Conservation (phyloP, 2,888 invertebrate species). For the Ormia ochracea region DNA sequence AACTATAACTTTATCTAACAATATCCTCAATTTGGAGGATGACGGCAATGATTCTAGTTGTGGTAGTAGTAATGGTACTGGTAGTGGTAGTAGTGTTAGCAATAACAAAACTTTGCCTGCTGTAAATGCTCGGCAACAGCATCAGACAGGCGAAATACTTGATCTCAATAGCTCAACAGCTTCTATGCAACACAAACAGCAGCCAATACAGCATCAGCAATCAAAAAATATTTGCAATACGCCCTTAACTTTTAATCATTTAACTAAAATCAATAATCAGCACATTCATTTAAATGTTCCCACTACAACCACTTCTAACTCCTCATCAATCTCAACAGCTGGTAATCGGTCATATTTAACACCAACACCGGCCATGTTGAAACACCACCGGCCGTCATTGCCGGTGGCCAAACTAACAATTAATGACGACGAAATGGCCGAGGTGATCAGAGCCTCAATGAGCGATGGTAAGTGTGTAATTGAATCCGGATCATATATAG, state of each 20-base stretch:
- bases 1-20: conserved; percentile 51
- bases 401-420: conserved; percentile 73
- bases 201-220: conserved; percentile 32
- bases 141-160: conserved; percentile 39
- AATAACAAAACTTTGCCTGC: conserved; percentile 20
- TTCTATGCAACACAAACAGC: conserved; percentile 37
- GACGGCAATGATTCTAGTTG: neutral
- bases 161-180: conserved; percentile 46
- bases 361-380: conserved; percentile 54
- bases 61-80: conserved; percentile 13
- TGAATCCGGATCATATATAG: no score
- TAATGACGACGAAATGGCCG: conserved; percentile 74
- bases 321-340: conserved; percentile 23
- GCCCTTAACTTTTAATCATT: conserved; percentile 67
- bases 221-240: conserved; percentile 58
- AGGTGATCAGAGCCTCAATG: conserved; percentile 74
- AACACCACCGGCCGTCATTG: conserved; percentile 73
- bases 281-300: conserved; percentile 54
- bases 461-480: conserved; percentile 71
- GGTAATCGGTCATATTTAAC: conserved; percentile 54
- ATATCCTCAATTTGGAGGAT: conserved; percentile 7
- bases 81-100: conserved; percentile 9
- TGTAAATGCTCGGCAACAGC: conserved; percentile 54
- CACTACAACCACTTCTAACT: conserved; percentile 26
- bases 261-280: conserved; percentile 64